Percentiles rank a stretch among this genome's conserved stretches.
Evolutionary conservation across 2,113 vertebrate genomes (phyloP).

Genomic region (mouse (Mus musculus)): GRCm39 chr14:80398501-80399000

Average conservation of each 20-base stretch:
- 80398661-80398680: neutral
- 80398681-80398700: neutral
- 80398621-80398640: conserved; percentile 22
- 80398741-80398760: neutral
- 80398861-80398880: neutral
- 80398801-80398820: neutral
- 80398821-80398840: neutral
- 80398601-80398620: conserved; percentile 30
- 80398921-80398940: neutral
- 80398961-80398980: neutral
- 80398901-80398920: neutral
- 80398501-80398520: neutral
- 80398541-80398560: conserved; percentile 20
- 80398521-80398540: conserved; percentile 17
- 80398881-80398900: neutral
- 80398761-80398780: neutral
- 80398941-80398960: neutral
- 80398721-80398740: neutral
- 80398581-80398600: conserved; percentile 18
- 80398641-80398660: neutral
- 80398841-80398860: neutral
- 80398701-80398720: neutral
- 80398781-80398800: neutral
- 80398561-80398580: conserved; percentile 43
- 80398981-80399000: neutral